These are phyloP conservation scores for Ametastegia equiseti DNA, from an alignment of 2,888 invertebrate species.

Conservation along the genomic window DNA sequence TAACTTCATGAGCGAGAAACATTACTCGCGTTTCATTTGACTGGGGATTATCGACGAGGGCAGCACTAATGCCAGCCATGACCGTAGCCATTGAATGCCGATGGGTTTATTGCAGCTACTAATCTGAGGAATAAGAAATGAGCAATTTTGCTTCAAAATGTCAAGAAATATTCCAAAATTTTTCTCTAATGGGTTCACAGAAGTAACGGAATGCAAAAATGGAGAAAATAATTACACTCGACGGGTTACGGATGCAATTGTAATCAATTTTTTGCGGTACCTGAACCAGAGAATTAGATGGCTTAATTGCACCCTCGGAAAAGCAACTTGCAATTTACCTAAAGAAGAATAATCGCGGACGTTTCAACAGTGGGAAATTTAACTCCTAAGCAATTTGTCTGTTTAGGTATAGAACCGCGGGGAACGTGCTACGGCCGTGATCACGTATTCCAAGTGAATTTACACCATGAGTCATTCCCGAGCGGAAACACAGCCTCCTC, in stretches of 20 bases:
- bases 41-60: not conserved
- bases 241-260: not conserved
- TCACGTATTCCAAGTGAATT: not conserved
- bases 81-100: not conserved
- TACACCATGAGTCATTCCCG: not conserved
- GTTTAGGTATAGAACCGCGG: not conserved
- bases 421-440: slow-evolving; percentile 1
- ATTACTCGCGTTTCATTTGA: not conserved
- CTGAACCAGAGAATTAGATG: not conserved
- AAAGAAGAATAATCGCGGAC: not conserved
- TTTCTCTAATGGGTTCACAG: not conserved
- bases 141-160: not conserved
- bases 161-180: not conserved
- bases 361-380: not conserved
- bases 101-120: not conserved
- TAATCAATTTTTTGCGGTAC: not conserved
- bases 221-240: not conserved
- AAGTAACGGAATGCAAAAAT: not conserved
- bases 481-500: not conserved
- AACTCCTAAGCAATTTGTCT: not conserved
- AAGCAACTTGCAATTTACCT: not conserved
- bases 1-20: not conserved
- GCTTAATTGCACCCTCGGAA: not conserved
- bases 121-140: not conserved
- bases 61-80: not conserved